Evolutionary conservation across 2,888 invertebrate genomes (phyloP).

Genomic region (Calliopum simillimum): DNA sequence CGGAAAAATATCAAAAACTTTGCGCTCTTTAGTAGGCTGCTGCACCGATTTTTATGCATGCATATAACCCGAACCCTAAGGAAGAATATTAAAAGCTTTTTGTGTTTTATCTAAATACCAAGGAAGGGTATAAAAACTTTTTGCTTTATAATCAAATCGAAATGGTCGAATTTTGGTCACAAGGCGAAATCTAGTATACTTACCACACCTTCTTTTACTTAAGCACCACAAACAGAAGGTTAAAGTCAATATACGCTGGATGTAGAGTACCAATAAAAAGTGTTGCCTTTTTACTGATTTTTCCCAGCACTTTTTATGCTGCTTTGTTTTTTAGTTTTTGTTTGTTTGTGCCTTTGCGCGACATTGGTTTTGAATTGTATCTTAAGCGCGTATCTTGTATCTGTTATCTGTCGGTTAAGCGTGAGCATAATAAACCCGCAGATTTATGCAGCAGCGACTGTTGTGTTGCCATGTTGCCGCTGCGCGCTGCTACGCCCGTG

Average conservation of each 20-base stretch:
- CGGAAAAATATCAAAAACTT: no score
- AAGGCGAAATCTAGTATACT: no score
- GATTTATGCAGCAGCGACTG: constrained; percentile 22
- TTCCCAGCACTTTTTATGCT: neutral
- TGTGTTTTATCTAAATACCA: no score
- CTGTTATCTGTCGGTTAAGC: constrained; percentile 25
- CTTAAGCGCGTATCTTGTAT: constrained; percentile 18
- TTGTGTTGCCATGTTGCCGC: constrained; percentile 14
- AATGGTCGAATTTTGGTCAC: no score
- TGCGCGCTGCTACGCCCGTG: neutral
- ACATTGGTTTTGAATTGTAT: constrained; percentile 13
- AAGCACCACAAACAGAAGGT: no score
- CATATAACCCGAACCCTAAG: no score
- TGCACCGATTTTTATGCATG: no score
- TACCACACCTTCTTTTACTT: no score
- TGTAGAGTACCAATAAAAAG: neutral
- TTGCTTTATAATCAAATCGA: no score
- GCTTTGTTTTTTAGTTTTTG: neutral
- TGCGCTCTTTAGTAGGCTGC: no score
- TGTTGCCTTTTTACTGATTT: neutral
- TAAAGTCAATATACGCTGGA: neutral
- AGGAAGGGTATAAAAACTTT: no score
- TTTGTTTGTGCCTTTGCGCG: neutral
- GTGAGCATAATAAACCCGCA: constrained; percentile 34
- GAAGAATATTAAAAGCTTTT: no score